Conservation (phyloP, 2,113 vertebrate species). For the Verasper variegatus region DNA sequence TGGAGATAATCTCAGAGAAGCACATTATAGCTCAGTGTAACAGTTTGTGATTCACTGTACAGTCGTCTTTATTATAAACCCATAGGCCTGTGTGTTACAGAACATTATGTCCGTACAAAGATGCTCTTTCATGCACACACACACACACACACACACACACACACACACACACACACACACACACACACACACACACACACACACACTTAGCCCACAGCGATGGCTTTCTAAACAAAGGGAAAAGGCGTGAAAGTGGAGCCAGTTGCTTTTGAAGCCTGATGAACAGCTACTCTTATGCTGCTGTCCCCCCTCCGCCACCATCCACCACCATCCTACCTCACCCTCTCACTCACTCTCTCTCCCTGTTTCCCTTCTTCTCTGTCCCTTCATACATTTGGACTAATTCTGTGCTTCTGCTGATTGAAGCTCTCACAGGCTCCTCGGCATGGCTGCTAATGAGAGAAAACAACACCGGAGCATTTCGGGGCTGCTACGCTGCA, state of each 20-base stretch:
- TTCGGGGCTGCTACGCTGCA: slow-evolving; percentile 36
- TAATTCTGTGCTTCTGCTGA: slow-evolving; percentile 60
- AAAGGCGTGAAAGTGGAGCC: slow-evolving; percentile 37
- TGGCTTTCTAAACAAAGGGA: slow-evolving; percentile 18
- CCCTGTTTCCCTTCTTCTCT: slow-evolving; percentile 17
- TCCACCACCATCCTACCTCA: slow-evolving; percentile 1
- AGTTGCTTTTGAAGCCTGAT: slow-evolving; percentile 61
- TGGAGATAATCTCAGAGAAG: too few species aligned
- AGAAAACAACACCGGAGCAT: slow-evolving; percentile 19
- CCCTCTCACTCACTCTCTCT: slow-evolving; percentile 5
- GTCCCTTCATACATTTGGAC: slow-evolving; percentile 55
- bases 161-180: slow-evolving; percentile 7
- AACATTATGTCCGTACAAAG: too few species aligned
- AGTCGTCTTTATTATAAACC: too few species aligned
- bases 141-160: neutral
- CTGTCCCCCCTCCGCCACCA: slow-evolving; percentile 5
- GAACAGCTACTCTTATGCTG: slow-evolving; percentile 62
- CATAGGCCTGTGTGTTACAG: too few species aligned
- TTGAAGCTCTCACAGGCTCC: slow-evolving; percentile 52
- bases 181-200: slow-evolving; percentile 1
- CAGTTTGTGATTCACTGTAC: too few species aligned
- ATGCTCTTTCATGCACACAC: slow-evolving; percentile 51
- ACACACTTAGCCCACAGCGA: slow-evolving; percentile 24
- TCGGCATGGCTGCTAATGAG: slow-evolving; percentile 33
- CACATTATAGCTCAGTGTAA: too few species aligned